phyloP scores from a whole-genome alignment of 2,113 vertebrate species.

The Cheilinus undulatus region DNA sequence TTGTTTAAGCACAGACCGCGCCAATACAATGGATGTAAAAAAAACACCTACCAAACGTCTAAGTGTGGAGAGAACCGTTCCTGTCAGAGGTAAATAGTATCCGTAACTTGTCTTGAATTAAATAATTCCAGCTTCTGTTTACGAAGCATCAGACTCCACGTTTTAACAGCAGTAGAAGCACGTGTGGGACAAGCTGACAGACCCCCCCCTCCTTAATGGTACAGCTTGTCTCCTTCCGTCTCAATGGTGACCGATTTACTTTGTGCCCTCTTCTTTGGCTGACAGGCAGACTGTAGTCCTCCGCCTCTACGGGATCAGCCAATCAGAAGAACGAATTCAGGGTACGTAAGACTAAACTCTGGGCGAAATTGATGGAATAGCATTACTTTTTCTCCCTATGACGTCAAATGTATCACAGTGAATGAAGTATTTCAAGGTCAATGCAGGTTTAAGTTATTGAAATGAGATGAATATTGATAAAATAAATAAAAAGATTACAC shows the following conservation, averaged over 20 bases:
- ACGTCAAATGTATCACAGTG: background rate
- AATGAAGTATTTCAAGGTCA: constrained; percentile 46
- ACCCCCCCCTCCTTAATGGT: background rate
- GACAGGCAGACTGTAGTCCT: background rate
- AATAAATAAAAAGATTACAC: no score
- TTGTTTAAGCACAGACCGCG: background rate
- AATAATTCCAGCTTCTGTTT: background rate
- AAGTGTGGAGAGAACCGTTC: background rate
- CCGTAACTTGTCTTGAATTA: background rate
- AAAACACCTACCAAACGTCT: constrained; percentile 15
- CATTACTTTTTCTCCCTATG: rapidly evolving
- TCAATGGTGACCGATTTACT: rapidly evolving
- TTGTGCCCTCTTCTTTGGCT: background rate
- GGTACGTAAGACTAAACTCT: background rate
- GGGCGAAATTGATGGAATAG: background rate
- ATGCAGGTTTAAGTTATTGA: background rate
- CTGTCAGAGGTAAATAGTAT: background rate
- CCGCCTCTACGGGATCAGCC: background rate
- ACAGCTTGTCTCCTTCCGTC: constrained; percentile 13
- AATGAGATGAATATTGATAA: background rate
- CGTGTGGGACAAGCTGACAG: constrained; percentile 14
- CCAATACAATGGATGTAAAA: background rate
- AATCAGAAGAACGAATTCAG: background rate
- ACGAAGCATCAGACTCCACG: background rate
- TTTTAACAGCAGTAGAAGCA: constrained; percentile 8